These are phyloP conservation scores for Mesaphorura yosii DNA, from an alignment of 1,140 invertebrate genomes.

Conservation along the genomic window DNA sequence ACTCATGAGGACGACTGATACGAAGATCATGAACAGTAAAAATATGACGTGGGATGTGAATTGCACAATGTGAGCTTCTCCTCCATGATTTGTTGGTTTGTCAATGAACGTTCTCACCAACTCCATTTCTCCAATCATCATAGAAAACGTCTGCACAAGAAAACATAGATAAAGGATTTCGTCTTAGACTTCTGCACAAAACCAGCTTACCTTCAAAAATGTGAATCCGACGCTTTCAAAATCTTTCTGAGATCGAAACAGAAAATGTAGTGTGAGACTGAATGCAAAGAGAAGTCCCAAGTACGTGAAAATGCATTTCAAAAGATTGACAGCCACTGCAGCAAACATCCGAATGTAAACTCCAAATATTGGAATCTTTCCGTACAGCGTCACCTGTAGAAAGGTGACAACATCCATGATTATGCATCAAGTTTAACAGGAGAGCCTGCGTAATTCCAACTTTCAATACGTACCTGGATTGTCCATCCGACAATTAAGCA, in stretches of 20 bases:
- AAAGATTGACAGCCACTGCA: constrained; percentile 28
- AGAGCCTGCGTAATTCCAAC: too few species aligned
- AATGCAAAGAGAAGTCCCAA: constrained; percentile 32
- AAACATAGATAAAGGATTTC: neutral
- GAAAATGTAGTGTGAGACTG: constrained; percentile 31
- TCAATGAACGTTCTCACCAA: constrained; percentile 31
- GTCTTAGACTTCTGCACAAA: neutral
- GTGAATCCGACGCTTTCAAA: constrained; percentile 32
- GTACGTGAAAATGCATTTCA: constrained; percentile 32
- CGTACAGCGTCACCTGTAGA: constrained; percentile 29
- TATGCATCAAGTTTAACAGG: too few species aligned
- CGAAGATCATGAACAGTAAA: constrained; percentile 31
- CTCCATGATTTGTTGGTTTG: constrained; percentile 10
- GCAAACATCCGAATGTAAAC: constrained; percentile 30
- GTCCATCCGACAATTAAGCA: constrained; percentile 32
- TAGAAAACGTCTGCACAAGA: constrained; percentile 29
- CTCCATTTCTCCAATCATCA: constrained; percentile 28
- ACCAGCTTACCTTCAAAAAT: constrained; percentile 28
- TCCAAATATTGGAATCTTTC: constrained; percentile 32
- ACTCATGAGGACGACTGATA: constrained; percentile 32
- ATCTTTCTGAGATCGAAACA: constrained; percentile 30
- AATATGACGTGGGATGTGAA: constrained; percentile 32
- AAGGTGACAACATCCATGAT: too few species aligned
- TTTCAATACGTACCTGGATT: constrained; percentile 25
- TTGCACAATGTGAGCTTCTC: constrained; percentile 25